Evolutionary conservation across 2,888 invertebrate species (phyloP).

Genomic region (Conistra vaccinii): DNA sequence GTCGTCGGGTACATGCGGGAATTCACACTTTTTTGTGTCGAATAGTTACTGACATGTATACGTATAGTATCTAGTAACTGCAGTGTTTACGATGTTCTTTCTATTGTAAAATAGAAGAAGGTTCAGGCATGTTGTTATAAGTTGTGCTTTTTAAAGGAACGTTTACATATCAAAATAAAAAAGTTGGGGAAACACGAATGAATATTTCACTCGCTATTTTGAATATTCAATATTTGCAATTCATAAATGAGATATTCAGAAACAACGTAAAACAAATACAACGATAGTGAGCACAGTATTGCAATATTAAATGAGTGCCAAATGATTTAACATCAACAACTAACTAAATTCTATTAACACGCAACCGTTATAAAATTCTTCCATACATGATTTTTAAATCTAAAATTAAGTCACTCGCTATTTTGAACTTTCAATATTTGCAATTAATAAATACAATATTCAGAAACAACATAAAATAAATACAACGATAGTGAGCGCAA

Average conservation of each 20-base stretch:
- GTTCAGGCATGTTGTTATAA: not conserved
- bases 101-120: not conserved
- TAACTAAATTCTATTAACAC: not conserved
- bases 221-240: too few relatives aligned
- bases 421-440: constrained; percentile 4
- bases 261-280: not conserved
- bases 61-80: not conserved
- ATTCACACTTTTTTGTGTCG: constrained; percentile 31
- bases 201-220: not conserved
- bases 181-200: not conserved
- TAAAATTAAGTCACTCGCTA: not conserved
- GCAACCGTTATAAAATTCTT: constrained; percentile 11
- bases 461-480: not conserved
- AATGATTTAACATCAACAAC: constrained; percentile 9
- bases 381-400: constrained; percentile 16
- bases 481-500: not conserved
- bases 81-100: not conserved
- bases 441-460: not conserved
- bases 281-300: not conserved
- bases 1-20: constrained; percentile 1
- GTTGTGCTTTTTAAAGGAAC: not conserved
- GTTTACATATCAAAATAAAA: not conserved
- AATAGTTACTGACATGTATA: not conserved
- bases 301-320: constrained; percentile 5
- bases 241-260: not conserved